Base-by-base conservation (phyloP, 1,140 invertebrate species). In the Megathymus violae region DNA sequence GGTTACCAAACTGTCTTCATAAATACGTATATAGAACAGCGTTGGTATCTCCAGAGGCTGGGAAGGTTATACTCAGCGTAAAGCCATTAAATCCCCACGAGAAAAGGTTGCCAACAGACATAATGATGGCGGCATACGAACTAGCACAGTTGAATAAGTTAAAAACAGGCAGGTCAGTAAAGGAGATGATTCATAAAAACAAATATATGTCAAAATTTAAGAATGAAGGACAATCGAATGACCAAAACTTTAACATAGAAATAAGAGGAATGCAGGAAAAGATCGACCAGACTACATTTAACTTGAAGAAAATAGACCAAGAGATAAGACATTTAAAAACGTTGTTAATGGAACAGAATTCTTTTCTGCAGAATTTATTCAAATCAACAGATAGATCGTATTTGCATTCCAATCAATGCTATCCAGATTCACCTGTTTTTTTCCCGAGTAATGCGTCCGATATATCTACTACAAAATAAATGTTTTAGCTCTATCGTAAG, bases 31-130 rank as follows among this genome's bases (percentile, higher is more conserved):
- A 93, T 56, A 85, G 85, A 74, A 88, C 91, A 0, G 92, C 93
- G 2, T 63, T 93, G 4, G 85, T 93, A 0, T 92, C 92, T 10
- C 93, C 93, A 0, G 86, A 91, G 61, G 91, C 91, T 10, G 93
- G 93, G 27, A 91, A 93, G 68, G 92, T 92, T 0, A 93, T 94
- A 13, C 74, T 94, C 7, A 92, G 94, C 47, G 94, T 94, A 0
- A 94, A 94, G 69, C 94, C 94, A 0, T 82, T 95, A 13, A 95
- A 94, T 82, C 93, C 93, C 0, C 77, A 93, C 22, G 94, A 95
- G 62, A 94, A 93, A 65, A 84, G 94, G 62, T 71, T 95, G 15
- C 94, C 94, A 0, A 93, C 92, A 14, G 93, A 95, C 61, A 93
- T 95, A 44, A 89, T 94, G 77, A 93, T 93, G 78, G 92, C 92